phyloP scores from a whole-genome alignment of 2,888 invertebrate species.

The Eueremaeus valkanovi region DNA sequence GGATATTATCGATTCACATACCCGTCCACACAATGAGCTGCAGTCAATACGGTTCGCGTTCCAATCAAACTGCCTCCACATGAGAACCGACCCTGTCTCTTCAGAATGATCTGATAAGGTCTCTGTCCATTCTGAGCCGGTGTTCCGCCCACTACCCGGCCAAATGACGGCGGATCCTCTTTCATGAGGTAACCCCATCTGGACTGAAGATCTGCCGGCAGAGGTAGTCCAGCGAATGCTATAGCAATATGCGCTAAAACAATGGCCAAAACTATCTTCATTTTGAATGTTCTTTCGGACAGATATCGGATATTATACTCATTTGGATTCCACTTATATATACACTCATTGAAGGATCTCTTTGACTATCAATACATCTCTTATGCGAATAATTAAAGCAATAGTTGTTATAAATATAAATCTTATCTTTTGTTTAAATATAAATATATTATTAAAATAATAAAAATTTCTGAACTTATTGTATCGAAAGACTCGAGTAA shows the following conservation, averaged over 20 bases:
- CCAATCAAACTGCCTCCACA: conserved; percentile 44
- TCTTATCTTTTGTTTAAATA: too few relatives aligned
- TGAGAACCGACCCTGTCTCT: conserved; percentile 12
- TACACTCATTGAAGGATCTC: too few relatives aligned
- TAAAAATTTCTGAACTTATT: too few relatives aligned
- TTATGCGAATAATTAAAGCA: too few relatives aligned
- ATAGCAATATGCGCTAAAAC: not conserved
- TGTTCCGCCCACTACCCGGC: not conserved
- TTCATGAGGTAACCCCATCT: not conserved
- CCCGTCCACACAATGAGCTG: conserved; percentile 45
- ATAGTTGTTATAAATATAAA: too few relatives aligned
- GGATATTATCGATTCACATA: conserved; percentile 21
- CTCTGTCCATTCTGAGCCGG: not conserved
- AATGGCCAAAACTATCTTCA: not conserved
- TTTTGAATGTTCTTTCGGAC: not conserved
- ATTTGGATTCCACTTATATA: too few relatives aligned
- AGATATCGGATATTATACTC: too few relatives aligned
- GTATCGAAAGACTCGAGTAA: too few relatives aligned
- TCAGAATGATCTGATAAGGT: conserved; percentile 1
- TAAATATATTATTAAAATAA: too few relatives aligned
- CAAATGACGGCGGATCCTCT: not conserved
- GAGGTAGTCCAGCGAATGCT: conserved; percentile 7
- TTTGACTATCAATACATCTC: too few relatives aligned
- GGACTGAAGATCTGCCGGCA: not conserved
- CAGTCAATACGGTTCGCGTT: conserved; percentile 42